Base-by-base conservation (phyloP, 2,797 vertebrate species). In the Siniperca obscura region DNA sequence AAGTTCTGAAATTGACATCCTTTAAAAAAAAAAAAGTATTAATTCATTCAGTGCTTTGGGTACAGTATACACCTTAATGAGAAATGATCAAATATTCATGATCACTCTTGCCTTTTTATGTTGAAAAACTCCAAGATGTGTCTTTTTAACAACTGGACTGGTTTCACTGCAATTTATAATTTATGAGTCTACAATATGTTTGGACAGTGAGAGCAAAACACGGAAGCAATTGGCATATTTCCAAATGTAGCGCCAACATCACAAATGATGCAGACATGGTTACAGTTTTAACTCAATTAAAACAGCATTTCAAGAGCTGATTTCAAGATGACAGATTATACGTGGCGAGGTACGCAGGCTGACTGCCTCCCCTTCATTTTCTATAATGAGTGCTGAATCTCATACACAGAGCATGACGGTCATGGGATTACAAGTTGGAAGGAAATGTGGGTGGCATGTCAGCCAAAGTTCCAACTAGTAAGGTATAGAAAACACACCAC, bases 311-410 rank as follows among this genome's bases (percentile, higher is more conserved):
- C 2, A n/a, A 21, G 7, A 36, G 71, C 5, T 46, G 44, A 13
- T 16, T 46, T 46, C 44, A 5, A 50, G 46, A 48, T 48, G 48
- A 21, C 57, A 74, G 19, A 22, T 8, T 10, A 19, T 22, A 13
- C 1, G n/a, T 25, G 46, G 3, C 16, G 50, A 44, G 38, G 7
- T 22, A 53, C 2, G 2, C 27, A 27, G 4, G 40, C 30, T 2
- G 16, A n/a, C 59, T 10, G 68, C 56, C 74, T 72, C 36, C 36
- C 5, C 68, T 22, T 74, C 34, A 16, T 42, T 57, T 78, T 44
- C 70, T 64, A 17, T 74, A 57, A 77, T 44, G 50, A 74, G 70
- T n/a, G 1, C 1, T 16, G 50, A 53, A 27, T 77, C 62, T 55
- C 36, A 12, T 21, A 12, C 34, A 70, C 22, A 7, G 22, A 57